Conservation (phyloP, 2,888 invertebrate species). For the Prosapia bicincta region DNA sequence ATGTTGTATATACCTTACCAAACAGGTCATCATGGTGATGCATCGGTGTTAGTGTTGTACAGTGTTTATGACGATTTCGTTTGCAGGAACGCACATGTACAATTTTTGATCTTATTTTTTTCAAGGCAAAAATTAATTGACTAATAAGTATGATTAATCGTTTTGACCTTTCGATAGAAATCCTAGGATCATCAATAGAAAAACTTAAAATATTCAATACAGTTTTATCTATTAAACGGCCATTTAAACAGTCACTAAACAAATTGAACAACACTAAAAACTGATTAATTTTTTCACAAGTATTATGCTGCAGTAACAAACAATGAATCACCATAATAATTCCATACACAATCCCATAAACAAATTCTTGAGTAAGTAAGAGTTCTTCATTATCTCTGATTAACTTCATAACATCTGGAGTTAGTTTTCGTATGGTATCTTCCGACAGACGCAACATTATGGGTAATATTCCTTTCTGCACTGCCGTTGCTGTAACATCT, state of each 20-base stretch:
- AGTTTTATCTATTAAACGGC: constrained; percentile 54
- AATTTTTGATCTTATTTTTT: constrained; percentile 55
- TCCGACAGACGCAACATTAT: constrained; percentile 53
- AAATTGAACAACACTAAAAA: constrained; percentile 58
- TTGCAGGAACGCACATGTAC: constrained; percentile 54
- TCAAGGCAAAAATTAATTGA: constrained; percentile 54
- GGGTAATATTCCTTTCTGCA: constrained; percentile 59
- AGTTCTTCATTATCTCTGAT: constrained; percentile 46
- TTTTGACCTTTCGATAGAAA: constrained; percentile 48
- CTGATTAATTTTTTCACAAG: constrained; percentile 52
- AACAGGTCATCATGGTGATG: constrained; percentile 60
- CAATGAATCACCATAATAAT: constrained; percentile 58
- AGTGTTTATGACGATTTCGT: constrained; percentile 52
- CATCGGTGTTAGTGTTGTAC: constrained; percentile 47
- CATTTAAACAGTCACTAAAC: constrained; percentile 57
- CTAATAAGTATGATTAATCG: constrained; percentile 57
- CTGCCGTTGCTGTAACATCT: constrained; percentile 50
- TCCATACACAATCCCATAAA: constrained; percentile 58
- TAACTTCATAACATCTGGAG: constrained; percentile 7
- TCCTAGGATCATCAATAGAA: constrained; percentile 46
- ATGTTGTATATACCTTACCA: constrained; percentile 50
- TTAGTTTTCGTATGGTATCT: constrained; percentile 21
- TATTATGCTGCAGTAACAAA: constrained; percentile 54
- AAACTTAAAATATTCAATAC: constrained; percentile 54
- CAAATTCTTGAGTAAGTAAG: constrained; percentile 54